These are phyloP conservation scores for Seriola dumerili DNA, from an alignment of 2,113 vertebrate genomes.

Conservation along the genomic window DNA sequence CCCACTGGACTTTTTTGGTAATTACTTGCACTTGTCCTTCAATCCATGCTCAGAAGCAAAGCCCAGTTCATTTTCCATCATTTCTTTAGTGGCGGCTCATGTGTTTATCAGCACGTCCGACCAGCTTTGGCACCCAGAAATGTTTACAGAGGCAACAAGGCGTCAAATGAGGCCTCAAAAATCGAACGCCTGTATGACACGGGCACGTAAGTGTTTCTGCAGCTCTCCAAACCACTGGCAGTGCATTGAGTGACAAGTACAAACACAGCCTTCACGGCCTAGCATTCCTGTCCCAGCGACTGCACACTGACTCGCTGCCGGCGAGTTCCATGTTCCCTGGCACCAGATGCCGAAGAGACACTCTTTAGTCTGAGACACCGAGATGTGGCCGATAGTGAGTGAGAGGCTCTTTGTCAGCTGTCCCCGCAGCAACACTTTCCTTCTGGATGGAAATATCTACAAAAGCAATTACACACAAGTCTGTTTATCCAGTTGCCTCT, in stretches of 20 bases:
- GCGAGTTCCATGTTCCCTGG: constrained; percentile 49
- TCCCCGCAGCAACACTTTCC: constrained; percentile 38
- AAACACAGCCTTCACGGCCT: constrained; percentile 74
- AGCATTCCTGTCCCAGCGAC: constrained; percentile 69
- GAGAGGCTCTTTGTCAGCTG: constrained; percentile 44
- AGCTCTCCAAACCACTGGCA: constrained; percentile 70
- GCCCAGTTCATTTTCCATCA: constrained; percentile 47
- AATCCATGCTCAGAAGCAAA: not conserved
- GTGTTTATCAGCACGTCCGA: constrained; percentile 74
- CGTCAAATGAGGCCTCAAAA: constrained; percentile 79
- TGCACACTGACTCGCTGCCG: constrained; percentile 49
- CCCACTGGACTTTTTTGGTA: no score
- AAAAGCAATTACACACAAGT: constrained; percentile 43
- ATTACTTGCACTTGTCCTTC: not conserved
- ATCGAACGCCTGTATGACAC: constrained; percentile 78
- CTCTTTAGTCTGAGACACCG: constrained; percentile 34
- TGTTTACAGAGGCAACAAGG: constrained; percentile 83
- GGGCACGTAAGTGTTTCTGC: constrained; percentile 75
- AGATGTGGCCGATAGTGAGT: constrained; percentile 41
- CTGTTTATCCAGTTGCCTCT: constrained; percentile 21
- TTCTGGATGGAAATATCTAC: constrained; percentile 36
- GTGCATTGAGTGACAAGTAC: constrained; percentile 83
- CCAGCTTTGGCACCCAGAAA: constrained; percentile 66
- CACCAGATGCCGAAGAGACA: constrained; percentile 49
- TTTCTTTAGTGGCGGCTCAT: constrained; percentile 35